These are phyloP conservation scores for Strix aluco DNA, from an alignment of 2,113 vertebrate species.

Conservation along the genomic window DNA sequence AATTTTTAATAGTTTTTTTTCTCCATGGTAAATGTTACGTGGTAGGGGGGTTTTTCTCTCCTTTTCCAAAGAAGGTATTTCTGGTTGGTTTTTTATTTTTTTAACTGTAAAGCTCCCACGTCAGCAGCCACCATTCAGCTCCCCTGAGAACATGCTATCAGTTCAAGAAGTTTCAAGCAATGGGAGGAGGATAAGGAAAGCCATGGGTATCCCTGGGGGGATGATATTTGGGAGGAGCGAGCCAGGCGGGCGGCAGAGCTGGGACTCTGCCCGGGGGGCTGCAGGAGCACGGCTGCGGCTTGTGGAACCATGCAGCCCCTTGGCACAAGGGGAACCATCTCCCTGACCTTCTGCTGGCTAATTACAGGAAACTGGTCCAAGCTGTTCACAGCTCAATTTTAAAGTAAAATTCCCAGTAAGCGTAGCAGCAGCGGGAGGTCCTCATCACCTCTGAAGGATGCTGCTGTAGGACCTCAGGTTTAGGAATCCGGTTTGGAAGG, in stretches of 20 bases:
- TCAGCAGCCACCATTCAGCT: background rate
- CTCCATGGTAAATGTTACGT: background rate
- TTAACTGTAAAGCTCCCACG: background rate
- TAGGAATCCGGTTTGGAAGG: background rate
- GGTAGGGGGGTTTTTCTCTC: too few species aligned
- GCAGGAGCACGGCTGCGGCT: background rate
- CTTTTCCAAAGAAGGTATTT: background rate
- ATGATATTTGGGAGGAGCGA: background rate
- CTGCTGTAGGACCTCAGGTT: background rate
- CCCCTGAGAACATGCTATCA: accelerated
- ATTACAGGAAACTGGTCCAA: accelerated
- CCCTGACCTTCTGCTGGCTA: background rate
- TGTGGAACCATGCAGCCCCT: accelerated
- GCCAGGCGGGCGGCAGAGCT: accelerated
- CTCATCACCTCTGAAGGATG: background rate
- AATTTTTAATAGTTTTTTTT: background rate
- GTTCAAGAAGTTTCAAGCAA: background rate
- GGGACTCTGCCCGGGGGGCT: too few species aligned
- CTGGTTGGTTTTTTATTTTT: background rate
- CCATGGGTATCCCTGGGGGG: background rate
- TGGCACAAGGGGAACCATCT: background rate
- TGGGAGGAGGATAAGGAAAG: accelerated
- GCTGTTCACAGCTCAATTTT: background rate
- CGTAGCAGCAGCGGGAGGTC: background rate
- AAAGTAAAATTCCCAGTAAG: background rate